phyloP scores from a whole-genome alignment of 2,113 vertebrate genomes.

The Dolichotis patagonum region DNA sequence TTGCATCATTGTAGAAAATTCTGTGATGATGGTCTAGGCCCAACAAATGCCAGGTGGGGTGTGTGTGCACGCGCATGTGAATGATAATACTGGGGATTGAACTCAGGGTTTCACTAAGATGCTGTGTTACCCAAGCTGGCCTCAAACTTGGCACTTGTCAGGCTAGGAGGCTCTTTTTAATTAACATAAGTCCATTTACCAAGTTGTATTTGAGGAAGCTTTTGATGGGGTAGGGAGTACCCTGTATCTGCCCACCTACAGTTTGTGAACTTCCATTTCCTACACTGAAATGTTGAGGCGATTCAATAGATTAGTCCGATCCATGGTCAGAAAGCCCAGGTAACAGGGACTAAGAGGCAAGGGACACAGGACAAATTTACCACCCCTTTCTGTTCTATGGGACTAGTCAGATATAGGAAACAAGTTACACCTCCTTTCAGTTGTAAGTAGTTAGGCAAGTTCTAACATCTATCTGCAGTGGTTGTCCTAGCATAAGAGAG shows the following conservation, averaged over 20 bases:
- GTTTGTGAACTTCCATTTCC: neutral
- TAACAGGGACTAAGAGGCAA: neutral
- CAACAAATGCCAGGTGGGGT: neutral
- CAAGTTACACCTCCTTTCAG: neutral
- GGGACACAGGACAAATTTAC: neutral
- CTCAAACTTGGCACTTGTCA: neutral
- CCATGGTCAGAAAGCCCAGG: slow-evolving; percentile 1
- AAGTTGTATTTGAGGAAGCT: neutral
- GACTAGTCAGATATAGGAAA: neutral
- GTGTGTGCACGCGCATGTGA: neutral
- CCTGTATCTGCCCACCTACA: neutral
- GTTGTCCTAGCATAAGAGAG: neutral
- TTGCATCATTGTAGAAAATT: neutral
- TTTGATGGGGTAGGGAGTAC: neutral
- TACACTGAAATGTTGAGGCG: neutral
- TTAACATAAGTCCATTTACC: neutral
- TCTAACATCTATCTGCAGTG: neutral
- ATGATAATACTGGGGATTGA: neutral
- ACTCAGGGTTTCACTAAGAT: neutral
- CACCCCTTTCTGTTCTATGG: neutral
- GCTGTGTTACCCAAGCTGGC: neutral
- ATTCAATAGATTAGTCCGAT: neutral
- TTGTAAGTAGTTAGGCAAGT: neutral
- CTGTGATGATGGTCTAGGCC: neutral
- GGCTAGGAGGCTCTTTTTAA: neutral